Evolutionary conservation across 2,113 vertebrate genomes (phyloP), one percentile per base, ranked within the genome.

Genomic region (Prionailurus bengalensis): DNA sequence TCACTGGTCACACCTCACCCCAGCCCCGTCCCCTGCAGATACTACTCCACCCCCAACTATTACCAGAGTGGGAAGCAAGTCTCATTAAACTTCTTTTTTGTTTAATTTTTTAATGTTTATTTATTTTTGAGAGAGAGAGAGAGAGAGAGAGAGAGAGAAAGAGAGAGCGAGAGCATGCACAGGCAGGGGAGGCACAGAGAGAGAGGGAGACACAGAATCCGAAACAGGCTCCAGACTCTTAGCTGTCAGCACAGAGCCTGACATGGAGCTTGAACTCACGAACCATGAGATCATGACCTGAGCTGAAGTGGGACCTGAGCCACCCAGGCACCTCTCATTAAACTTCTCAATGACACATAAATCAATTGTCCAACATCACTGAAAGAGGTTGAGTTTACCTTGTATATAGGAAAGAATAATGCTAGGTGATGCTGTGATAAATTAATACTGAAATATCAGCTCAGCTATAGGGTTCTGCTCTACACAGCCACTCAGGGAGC

Each of bases 401-500:
- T 79, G 39, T 74, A 29, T 61, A 17, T 42, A 76, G 58, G 45
- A 79, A 70, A 93, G 53, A 80, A 93, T 86, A 79, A 96, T 74
- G 27, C 33, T 42, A 85, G 82, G 58, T 74, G 94, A 90, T 81
- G 16, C 70, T 97, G 58, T 79, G 31, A 61, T 91, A 93, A 83
- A 95, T 91, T 96, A 91, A 93, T 91, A 61, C 81, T 91, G 73
- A 92, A 95, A 33, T 93, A 81, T 90, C 48, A 80, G 55, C 25
- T 88, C 81, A 3, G 25, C 11, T 4, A 93, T 45, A 2, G 1
- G 6, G 29, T 17, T 78, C 27, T 55, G 31, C 23, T 92, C 94
- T 73, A 82, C 11, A 17, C 4, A 42, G 82, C 48, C 25, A n/a
- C 74, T 66, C 63, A 14, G 65, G n/a, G 42, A 42, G 4, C 42